Evolutionary conservation across 2,888 invertebrate species (phyloP).

Genomic region (Sesia bembeciformis): DNA sequence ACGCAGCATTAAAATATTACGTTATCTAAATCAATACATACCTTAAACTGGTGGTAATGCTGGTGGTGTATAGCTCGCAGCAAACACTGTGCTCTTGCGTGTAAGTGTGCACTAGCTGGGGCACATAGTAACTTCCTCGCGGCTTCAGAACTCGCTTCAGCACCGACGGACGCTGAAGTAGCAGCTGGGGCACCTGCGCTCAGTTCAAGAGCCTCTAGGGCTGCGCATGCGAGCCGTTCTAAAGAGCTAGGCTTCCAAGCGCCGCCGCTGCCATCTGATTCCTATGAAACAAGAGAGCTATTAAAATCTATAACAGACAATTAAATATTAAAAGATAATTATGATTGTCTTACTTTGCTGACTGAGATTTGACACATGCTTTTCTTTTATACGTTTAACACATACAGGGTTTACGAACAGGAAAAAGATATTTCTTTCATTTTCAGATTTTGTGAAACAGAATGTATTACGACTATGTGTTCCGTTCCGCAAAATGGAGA

Average conservation of each 20-base stretch:
- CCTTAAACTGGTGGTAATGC: slow-evolving; percentile 91
- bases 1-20: not conserved
- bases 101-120: slow-evolving; percentile 55
- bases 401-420: no score
- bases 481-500: no score
- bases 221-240: slow-evolving; percentile 60
- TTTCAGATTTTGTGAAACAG: no score
- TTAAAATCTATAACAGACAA: no score
- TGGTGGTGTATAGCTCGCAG: slow-evolving; percentile 85
- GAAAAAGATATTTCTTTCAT: no score
- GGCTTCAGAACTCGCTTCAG: slow-evolving; percentile 45
- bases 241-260: slow-evolving; percentile 55
- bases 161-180: slow-evolving; percentile 27
- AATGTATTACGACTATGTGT: no score
- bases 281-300: slow-evolving; percentile 20
- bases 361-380: no score
- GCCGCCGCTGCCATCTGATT: slow-evolving; percentile 38
- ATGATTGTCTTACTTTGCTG: no score
- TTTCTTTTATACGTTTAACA: no score
- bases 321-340: no score
- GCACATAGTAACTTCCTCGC: slow-evolving; percentile 56
- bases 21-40: slow-evolving; percentile 19
- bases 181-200: slow-evolving; percentile 37
- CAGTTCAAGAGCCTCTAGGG: slow-evolving; percentile 57
- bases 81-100: slow-evolving; percentile 82